Evolutionary conservation across 2,888 invertebrate genomes (phyloP).

Genomic region (Mimas tiliae): DNA sequence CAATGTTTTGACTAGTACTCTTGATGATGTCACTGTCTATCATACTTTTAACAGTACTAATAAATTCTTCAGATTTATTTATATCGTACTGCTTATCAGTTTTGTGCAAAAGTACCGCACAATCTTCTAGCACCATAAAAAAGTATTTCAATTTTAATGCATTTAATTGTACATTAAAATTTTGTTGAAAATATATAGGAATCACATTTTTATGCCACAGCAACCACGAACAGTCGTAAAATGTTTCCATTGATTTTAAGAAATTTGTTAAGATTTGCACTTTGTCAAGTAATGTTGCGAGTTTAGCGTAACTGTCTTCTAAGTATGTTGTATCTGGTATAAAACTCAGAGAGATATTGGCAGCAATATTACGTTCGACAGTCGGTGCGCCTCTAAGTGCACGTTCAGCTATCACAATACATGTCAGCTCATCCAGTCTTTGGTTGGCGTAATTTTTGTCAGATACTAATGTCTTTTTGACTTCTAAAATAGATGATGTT

Average conservation of each 20-base stretch:
- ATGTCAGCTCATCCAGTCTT: constrained; percentile 89
- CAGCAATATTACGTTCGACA: constrained; percentile 86
- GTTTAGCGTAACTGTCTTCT: constrained; percentile 86
- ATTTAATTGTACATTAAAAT: constrained; percentile 88
- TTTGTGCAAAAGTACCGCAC: constrained; percentile 62
- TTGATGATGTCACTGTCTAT: constrained; percentile 86
- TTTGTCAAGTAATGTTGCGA: constrained; percentile 86
- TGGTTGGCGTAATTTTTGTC: constrained; percentile 87
- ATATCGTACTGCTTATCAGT: constrained; percentile 61
- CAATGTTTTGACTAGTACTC: constrained; percentile 93
- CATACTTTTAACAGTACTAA: constrained; percentile 63
- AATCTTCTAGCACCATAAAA: constrained; percentile 76
- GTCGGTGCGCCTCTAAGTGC: constrained; percentile 87
- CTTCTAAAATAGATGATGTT: constrained; percentile 86
- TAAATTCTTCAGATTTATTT: constrained; percentile 63
- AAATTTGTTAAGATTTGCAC: constrained; percentile 87
- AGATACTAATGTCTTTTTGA: constrained; percentile 87
- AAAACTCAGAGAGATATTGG: constrained; percentile 88
- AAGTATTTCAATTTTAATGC: constrained; percentile 84
- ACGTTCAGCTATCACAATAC: constrained; percentile 89
- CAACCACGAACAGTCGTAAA: constrained; percentile 91
- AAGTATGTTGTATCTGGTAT: constrained; percentile 85
- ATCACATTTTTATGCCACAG: constrained; percentile 92
- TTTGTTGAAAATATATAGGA: constrained; percentile 90
- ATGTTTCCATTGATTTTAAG: constrained; percentile 81